Conservation (phyloP, 2,888 invertebrate species). For the Chaitophorus viminalis region DNA sequence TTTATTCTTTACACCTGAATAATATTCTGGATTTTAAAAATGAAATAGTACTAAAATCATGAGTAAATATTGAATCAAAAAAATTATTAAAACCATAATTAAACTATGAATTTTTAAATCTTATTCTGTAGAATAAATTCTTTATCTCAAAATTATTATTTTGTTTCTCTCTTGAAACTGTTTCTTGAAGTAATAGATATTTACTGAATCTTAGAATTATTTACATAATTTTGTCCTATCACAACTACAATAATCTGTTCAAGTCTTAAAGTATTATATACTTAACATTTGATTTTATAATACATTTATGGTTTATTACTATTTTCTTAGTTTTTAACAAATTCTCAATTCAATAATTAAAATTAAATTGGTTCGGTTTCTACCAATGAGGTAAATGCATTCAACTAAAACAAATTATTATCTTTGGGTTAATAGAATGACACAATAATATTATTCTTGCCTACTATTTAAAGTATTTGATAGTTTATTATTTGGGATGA, state of each 20-base stretch:
- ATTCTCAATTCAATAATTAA: not conserved
- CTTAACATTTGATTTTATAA: not conserved
- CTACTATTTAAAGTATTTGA: not conserved
- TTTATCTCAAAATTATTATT: no score
- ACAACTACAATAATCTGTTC: no score
- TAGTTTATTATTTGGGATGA: not conserved
- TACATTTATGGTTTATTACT: not conserved
- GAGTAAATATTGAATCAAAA: no score
- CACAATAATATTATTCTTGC: not conserved
- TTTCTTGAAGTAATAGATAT: no score
- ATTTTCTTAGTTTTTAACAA: not conserved
- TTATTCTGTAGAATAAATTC: no score
- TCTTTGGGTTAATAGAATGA: not conserved
- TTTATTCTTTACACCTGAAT: not conserved
- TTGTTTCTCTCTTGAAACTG: no score
- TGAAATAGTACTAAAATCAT: not conserved
- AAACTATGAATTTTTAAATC: no score
- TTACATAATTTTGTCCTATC: no score
- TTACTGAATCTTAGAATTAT: no score
- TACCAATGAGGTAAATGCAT: no score
- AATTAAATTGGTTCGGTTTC: not conserved
- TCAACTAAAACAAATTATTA: not conserved
- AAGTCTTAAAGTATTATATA: not conserved
- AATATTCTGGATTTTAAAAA: not conserved
- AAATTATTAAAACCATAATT: no score